These are phyloP conservation scores for Loripinus fragilis DNA, from an alignment of 2,888 invertebrate species.

Conservation along the genomic window DNA sequence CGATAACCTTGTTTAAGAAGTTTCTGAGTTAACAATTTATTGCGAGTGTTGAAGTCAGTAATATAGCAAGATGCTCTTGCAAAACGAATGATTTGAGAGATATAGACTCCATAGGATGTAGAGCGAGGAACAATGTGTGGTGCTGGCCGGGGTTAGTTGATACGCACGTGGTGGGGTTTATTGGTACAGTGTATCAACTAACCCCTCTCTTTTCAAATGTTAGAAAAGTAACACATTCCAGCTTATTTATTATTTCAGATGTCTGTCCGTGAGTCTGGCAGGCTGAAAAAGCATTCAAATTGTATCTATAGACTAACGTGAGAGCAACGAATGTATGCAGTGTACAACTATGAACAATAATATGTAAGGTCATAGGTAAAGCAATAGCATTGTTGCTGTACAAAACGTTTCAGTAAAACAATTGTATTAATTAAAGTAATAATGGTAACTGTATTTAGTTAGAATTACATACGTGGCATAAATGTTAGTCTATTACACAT, in stretches of 20 bases:
- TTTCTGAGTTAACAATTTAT: no score
- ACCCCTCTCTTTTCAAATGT: neutral
- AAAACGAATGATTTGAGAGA: no score
- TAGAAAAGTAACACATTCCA: neutral
- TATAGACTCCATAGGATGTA: no score
- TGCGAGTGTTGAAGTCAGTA: no score
- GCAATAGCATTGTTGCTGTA: no score
- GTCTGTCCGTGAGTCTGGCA: neutral
- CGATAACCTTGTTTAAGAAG: no score
- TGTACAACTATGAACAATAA: neutral
- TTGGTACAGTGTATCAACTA: slow-evolving; percentile 8
- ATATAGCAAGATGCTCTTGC: no score
- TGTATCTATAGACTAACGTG: neutral
- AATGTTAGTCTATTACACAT: no score
- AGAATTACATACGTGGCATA: no score
- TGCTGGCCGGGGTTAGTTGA: neutral
- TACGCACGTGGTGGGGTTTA: neutral
- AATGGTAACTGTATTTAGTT: no score
- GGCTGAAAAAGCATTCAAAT: neutral
- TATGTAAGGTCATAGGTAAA: no score
- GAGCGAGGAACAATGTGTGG: neutral
- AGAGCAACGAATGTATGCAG: neutral
- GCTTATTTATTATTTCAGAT: neutral
- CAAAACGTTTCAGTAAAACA: no score
- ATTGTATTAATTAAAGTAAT: neutral